These are phyloP conservation scores for Oceanodroma tethys DNA, from an alignment of 2,113 vertebrate genomes.

Conservation along the genomic window DNA sequence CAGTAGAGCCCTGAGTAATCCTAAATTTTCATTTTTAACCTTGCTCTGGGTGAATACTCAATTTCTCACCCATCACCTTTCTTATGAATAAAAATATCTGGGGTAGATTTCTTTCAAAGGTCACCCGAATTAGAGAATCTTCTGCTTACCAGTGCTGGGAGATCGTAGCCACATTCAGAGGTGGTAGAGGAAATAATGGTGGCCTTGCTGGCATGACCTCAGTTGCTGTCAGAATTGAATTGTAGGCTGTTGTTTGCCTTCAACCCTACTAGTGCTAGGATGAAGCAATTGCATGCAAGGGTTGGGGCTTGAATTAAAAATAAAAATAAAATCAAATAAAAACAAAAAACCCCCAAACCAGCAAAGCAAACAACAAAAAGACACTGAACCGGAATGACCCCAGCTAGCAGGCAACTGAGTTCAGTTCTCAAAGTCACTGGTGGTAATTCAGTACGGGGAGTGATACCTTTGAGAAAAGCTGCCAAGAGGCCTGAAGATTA, in stretches of 20 bases:
- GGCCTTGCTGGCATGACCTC: background rate
- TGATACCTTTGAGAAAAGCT: conserved; percentile 38
- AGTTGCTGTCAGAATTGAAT: background rate
- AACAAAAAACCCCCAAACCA: background rate
- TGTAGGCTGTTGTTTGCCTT: background rate
- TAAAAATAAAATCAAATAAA: background rate
- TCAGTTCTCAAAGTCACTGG: background rate
- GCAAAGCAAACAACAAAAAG: background rate
- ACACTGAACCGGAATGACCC: background rate
- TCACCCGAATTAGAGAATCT: background rate
- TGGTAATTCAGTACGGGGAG: background rate
- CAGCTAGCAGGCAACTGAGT: background rate
- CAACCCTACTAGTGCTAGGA: background rate
- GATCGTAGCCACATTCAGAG: background rate
- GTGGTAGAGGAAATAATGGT: background rate
- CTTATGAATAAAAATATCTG: background rate
- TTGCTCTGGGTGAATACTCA: background rate
- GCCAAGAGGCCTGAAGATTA: conserved; percentile 63
- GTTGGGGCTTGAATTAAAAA: background rate
- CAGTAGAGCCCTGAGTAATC: background rate
- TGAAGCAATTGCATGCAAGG: background rate
- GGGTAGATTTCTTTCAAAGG: background rate
- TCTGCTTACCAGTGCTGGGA: background rate
- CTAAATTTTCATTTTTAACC: background rate
- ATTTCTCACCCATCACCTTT: background rate